Evolutionary conservation across 2,888 invertebrate species (phyloP).

Genomic region (Lysandra bellargus): DNA sequence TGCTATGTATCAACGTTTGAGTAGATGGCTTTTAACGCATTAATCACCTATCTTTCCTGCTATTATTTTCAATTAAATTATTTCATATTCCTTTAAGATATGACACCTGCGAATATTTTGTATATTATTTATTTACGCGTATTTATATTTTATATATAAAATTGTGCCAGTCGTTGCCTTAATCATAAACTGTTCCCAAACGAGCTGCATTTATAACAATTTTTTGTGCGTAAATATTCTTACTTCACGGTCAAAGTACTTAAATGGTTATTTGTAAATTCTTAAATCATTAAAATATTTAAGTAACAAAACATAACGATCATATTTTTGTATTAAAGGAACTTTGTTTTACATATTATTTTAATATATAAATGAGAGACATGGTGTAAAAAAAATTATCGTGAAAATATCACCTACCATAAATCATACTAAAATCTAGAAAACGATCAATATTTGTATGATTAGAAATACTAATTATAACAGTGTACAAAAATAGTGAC

Average conservation of each 20-base stretch:
- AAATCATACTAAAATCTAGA: too few relatives aligned
- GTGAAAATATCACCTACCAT: too few relatives aligned
- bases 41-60: not conserved
- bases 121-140: constrained; percentile 9
- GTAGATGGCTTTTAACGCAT: not conserved
- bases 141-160: not conserved
- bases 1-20: not conserved
- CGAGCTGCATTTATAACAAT: not conserved
- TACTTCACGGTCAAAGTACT: constrained; percentile 2
- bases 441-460: too few relatives aligned
- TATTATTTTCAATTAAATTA: not conserved
- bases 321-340: not conserved
- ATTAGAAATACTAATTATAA: too few relatives aligned
- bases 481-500: too few relatives aligned
- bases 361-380: too few relatives aligned
- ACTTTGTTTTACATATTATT: not conserved
- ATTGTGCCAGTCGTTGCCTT: constrained; percentile 15
- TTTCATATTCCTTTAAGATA: not conserved
- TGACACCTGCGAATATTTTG: not conserved
- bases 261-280: not conserved
- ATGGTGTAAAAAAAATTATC: too few relatives aligned
- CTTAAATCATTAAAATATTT: not conserved
- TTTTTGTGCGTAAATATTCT: not conserved
- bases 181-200: not conserved
- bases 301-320: constrained; percentile 6